These are phyloP conservation scores for Tetragnatha versicolor DNA, from an alignment of 1,140 invertebrate species.

Conservation along the genomic window DNA sequence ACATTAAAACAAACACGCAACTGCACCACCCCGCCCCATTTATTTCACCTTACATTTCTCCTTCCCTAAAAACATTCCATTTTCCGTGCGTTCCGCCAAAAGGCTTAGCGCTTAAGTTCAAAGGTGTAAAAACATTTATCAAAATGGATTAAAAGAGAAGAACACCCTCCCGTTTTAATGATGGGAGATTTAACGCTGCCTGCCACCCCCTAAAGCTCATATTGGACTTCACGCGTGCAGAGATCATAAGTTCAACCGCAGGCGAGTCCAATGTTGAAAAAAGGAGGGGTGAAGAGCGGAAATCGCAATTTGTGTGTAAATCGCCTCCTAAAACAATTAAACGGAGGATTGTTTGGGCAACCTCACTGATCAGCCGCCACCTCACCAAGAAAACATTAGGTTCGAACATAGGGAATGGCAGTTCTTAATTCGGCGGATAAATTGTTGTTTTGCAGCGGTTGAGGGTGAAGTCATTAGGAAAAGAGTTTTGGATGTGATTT, in stretches of 20 bases:
- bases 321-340: constrained; percentile 17
- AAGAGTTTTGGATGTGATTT: neutral
- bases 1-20: too few relatives aligned
- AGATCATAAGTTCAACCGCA: neutral
- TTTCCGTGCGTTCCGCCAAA: too few relatives aligned
- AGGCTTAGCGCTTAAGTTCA: neutral
- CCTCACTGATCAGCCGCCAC: neutral
- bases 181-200: neutral
- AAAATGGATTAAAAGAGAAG: neutral
- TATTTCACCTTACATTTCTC: too few relatives aligned
- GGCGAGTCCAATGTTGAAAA: neutral
- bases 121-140: neutral
- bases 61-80: too few relatives aligned
- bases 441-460: neutral
- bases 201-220: neutral
- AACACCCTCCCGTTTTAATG: neutral
- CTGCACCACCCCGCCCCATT: too few relatives aligned
- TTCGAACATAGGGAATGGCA: neutral
- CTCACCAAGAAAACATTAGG: too few relatives aligned
- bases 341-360: neutral
- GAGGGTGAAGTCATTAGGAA: neutral
- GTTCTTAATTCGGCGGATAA: neutral
- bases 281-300: neutral
- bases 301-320: too few relatives aligned
- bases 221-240: too few relatives aligned